phyloP scores from a whole-genome alignment of 2,797 vertebrate genomes.

The Cryptoblepharus egeriae region DNA sequence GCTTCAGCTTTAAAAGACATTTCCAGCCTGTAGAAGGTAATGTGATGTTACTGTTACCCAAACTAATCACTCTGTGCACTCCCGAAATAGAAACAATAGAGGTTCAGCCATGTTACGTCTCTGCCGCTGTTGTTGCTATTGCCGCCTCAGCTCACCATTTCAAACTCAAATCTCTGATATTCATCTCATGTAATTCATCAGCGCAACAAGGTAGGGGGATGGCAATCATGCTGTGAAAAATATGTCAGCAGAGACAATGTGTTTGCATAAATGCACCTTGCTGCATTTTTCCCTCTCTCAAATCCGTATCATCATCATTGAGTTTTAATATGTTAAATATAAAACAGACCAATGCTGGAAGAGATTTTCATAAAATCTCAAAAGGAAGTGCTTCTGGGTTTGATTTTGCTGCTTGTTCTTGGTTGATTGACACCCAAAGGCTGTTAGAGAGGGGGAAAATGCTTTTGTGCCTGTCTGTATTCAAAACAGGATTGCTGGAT shows the following conservation, averaged over 20 bases:
- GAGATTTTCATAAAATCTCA: constrained; percentile 63
- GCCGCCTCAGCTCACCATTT: constrained; percentile 76
- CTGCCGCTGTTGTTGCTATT: constrained; percentile 60
- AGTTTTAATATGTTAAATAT: constrained; percentile 69
- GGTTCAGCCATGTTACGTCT: constrained; percentile 77
- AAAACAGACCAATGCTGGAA: constrained; percentile 63
- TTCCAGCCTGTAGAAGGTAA: constrained; percentile 85
- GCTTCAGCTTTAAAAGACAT: constrained; percentile 83
- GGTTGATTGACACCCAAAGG: constrained; percentile 73
- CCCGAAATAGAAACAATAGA: constrained; percentile 85
- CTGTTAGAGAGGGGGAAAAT: constrained; percentile 50
- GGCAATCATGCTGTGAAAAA: constrained; percentile 69
- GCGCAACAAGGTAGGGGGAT: constrained; percentile 68
- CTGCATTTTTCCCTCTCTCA: constrained; percentile 46
- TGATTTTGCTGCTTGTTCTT: constrained; percentile 71
- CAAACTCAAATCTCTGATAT: constrained; percentile 75
- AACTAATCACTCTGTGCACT: constrained; percentile 83
- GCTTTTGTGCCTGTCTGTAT: constrained; percentile 53
- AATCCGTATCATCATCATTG: constrained; percentile 49
- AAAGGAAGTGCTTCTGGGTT: constrained; percentile 70
- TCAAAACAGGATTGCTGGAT: constrained; percentile 60
- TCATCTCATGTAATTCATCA: constrained; percentile 77
- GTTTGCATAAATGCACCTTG: constrained; percentile 65
- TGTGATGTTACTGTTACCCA: constrained; percentile 82
- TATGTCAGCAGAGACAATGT: constrained; percentile 72